Percentiles rank a stretch among this genome's conserved stretches.
phyloP scores from a whole-genome alignment of 1,140 invertebrate species.

The Drosophila athabasca region DNA sequence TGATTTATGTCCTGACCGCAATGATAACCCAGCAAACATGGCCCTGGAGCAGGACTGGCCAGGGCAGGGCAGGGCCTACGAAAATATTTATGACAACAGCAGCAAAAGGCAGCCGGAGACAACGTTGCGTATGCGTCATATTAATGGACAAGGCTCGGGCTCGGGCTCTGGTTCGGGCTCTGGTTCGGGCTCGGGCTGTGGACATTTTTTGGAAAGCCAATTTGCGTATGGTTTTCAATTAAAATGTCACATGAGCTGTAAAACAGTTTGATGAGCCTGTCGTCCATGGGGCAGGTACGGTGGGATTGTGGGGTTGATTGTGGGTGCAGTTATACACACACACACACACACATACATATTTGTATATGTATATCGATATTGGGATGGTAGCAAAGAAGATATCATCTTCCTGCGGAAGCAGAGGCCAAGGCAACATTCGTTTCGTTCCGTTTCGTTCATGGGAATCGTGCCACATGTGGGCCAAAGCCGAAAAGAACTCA shows the following conservation, averaged over 20 bases:
- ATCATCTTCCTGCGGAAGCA: conserved; percentile 8
- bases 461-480: conserved; percentile 33
- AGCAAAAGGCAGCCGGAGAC: conserved; percentile 10
- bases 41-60: conserved; percentile 3
- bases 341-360: background rate
- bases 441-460: conserved; percentile 8
- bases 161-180: no score
- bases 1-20: conserved; percentile 59
- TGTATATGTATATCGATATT: conserved; percentile 5
- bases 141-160: conserved; percentile 40
- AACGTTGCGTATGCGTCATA: conserved; percentile 47
- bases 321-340: background rate
- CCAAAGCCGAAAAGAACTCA: conserved; percentile 17
- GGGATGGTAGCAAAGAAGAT: conserved; percentile 1
- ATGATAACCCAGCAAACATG: conserved; percentile 49
- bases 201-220: conserved; percentile 39
- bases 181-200: background rate
- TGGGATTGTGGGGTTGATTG: background rate
- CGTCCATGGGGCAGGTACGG: conserved; percentile 1
- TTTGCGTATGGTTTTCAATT: conserved; percentile 58
- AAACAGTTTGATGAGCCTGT: conserved; percentile 49
- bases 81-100: conserved; percentile 45
- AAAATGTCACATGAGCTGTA: conserved; percentile 51
- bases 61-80: background rate
- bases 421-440: background rate